phyloP scores from a whole-genome alignment of 2,113 vertebrate genomes.

The Tyrannus savana region DNA sequence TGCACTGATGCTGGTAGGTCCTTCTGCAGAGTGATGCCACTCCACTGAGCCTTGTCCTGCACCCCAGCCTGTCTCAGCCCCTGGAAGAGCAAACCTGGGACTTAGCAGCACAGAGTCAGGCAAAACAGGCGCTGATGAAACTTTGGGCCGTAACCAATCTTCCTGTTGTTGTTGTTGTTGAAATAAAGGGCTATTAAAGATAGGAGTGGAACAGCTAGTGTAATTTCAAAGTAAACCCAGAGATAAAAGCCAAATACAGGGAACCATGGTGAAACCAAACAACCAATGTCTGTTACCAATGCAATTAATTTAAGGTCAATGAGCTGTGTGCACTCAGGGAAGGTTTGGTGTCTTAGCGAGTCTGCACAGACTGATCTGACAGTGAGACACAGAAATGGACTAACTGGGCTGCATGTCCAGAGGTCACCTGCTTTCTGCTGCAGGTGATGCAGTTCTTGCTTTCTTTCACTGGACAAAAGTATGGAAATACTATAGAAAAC shows the following conservation, averaged over 20 bases:
- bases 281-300: background rate
- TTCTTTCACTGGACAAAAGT: background rate
- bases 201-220: background rate
- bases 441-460: background rate
- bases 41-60: fast-evolving
- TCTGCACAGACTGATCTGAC: background rate
- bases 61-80: background rate
- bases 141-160: background rate
- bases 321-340: background rate
- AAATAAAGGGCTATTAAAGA: background rate
- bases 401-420: background rate
- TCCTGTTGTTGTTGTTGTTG: background rate
- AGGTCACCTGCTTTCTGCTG: background rate
- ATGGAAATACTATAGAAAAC: background rate
- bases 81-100: background rate
- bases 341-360: background rate
- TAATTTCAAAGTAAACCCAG: background rate
- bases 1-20: fast-evolving
- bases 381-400: fast-evolving
- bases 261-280: background rate
- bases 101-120: background rate
- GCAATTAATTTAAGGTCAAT: background rate
- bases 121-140: fast-evolving
- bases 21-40: background rate
- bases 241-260: background rate